A percentile compares a stretch with the other conserved stretches of the same genome.
Evolutionary conservation across 1,140 invertebrate species (phyloP).

Genomic region (Drosophila erecta): DNA sequence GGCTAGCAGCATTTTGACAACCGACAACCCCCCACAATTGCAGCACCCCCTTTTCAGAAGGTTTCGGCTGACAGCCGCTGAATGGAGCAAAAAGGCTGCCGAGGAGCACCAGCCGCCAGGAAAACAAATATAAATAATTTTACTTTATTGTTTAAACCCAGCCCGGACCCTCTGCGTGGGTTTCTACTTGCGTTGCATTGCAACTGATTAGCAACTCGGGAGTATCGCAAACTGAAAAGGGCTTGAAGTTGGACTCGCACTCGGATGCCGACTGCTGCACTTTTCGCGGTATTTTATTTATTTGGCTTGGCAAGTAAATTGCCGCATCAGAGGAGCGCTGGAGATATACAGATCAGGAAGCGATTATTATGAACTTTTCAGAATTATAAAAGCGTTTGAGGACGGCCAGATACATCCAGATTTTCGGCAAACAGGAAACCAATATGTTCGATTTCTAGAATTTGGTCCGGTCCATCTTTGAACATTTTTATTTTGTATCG

Average conservation of each 20-base stretch:
- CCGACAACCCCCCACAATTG: conserved; percentile 22
- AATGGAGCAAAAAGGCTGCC: conserved; percentile 20
- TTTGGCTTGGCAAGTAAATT: conserved; percentile 48
- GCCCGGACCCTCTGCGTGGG: conserved; percentile 20
- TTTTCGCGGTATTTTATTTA: conserved; percentile 59
- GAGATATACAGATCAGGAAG: conserved; percentile 2
- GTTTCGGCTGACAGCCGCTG: conserved; percentile 65
- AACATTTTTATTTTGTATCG: too few relatives aligned
- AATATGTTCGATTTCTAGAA: too few relatives aligned
- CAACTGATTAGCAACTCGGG: conserved; percentile 37
- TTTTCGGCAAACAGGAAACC: not conserved
- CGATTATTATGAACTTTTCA: conserved; percentile 2
- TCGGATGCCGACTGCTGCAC: conserved; percentile 41
- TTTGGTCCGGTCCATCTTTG: too few relatives aligned
- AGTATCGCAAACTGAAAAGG: conserved; percentile 7
- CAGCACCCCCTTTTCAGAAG: conserved; percentile 38
- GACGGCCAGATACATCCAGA: not conserved
- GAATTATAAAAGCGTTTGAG: not conserved
- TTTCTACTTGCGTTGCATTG: conserved; percentile 48
- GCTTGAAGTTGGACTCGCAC: too few relatives aligned
- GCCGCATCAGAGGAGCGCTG: conserved; percentile 18
- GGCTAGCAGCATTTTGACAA: conserved; percentile 65
- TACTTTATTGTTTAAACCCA: conserved; percentile 73
- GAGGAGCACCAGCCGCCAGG: conserved; percentile 13
- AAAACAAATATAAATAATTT: conserved; percentile 74